A percentile compares a stretch with the other conserved stretches of the same genome.
Conservation (phyloP, 1,140 invertebrate species). For the Chironomus striatipennis region DNA sequence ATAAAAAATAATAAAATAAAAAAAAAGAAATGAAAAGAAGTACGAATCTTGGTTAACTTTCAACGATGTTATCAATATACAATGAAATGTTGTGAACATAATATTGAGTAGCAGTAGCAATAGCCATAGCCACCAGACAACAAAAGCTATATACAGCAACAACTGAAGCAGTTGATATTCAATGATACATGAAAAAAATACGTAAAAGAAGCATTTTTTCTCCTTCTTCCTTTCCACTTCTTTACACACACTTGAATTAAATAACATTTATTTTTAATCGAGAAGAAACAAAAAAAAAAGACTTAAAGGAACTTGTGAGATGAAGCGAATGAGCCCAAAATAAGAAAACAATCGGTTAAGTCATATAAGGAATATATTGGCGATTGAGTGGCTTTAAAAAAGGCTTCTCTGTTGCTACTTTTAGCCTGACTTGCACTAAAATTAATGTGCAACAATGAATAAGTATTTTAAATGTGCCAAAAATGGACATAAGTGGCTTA, state of each 20-base stretch:
- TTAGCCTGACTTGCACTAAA: too few relatives aligned
- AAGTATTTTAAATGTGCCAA: neutral
- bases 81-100: conserved; percentile 14
- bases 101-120: conserved; percentile 5
- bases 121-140: neutral
- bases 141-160: neutral
- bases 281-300: neutral
- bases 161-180: neutral
- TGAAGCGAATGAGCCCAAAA: too few relatives aligned
- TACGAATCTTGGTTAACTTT: neutral
- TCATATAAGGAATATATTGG: conserved; percentile 10
- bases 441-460: neutral
- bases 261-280: conserved; percentile 5
- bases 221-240: neutral
- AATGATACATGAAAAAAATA: conserved; percentile 14
- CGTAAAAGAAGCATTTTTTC: neutral
- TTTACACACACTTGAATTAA: neutral
- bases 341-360: neutral
- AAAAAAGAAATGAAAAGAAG: too few relatives aligned
- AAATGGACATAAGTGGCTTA: conserved; percentile 13
- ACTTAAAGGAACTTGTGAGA: neutral
- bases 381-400: neutral
- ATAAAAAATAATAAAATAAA: too few relatives aligned
- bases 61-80: conserved; percentile 1
- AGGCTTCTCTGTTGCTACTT: too few relatives aligned